Percentiles rank a stretch among this genome's conserved stretches.
Evolutionary conservation across 2,888 invertebrate genomes (phyloP).

Genomic region (Agrotis exclamationis): DNA sequence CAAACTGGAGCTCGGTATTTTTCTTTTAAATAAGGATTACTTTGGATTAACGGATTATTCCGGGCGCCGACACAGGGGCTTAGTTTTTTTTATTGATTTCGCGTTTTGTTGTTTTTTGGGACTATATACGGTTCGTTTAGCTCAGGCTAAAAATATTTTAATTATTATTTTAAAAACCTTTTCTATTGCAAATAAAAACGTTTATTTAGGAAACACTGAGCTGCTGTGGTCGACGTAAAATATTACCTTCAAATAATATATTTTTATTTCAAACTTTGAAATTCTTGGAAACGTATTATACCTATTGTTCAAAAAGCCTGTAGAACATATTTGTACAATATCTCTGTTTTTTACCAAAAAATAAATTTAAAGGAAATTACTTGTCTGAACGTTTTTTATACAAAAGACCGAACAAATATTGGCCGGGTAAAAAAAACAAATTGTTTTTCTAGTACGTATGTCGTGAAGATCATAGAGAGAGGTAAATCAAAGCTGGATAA

Average conservation of each 20-base stretch:
- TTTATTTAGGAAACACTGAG: no score
- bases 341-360: slow-evolving; percentile 9
- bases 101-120: slow-evolving; percentile 23
- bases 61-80: slow-evolving; percentile 33
- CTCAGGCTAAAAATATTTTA: background rate
- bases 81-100: slow-evolving; percentile 46
- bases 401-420: slow-evolving; percentile 7
- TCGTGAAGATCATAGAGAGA: slow-evolving; percentile 8
- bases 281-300: background rate
- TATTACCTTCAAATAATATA: background rate
- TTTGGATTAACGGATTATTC: slow-evolving; percentile 52
- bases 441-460: slow-evolving; percentile 14
- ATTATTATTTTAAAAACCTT: no score
- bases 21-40: slow-evolving; percentile 53
- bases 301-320: background rate
- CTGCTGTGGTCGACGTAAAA: background rate
- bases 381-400: background rate
- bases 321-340: background rate
- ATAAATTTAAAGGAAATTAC: slow-evolving; percentile 24
- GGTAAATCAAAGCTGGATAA: slow-evolving; percentile 32
- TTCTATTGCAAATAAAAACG: background rate
- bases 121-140: background rate
- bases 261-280: no score
- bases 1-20: slow-evolving; percentile 30
- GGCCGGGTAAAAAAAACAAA: background rate